A percentile compares a stretch with the other conserved stretches of the same genome.
Evolutionary conservation across 2,797 vertebrate species (phyloP).

Genomic region (Neopelma chrysocephalum): DNA sequence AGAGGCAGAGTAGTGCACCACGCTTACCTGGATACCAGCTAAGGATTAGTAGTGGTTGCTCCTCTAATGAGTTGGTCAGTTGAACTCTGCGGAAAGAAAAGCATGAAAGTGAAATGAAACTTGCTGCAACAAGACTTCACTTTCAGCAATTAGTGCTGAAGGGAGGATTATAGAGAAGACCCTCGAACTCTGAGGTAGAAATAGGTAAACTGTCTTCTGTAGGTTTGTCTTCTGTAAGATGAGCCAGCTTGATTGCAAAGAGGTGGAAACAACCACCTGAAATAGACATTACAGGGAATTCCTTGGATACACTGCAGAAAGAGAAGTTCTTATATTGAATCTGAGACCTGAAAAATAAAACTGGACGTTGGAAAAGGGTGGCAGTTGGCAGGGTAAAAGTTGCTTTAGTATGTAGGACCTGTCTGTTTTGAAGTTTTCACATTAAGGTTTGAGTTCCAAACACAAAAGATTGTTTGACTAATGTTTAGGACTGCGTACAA

Average conservation of each 20-base stretch:
- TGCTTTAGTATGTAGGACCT: not conserved
- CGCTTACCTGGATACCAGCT: not conserved
- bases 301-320: not conserved
- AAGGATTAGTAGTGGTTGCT: not conserved
- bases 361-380: not conserved
- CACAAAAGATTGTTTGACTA: not conserved
- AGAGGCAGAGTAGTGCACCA: not conserved
- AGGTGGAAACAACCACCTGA: not conserved
- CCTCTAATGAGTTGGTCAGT: not conserved
- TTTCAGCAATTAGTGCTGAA: not conserved
- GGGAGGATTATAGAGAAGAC: not conserved
- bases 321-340: not conserved
- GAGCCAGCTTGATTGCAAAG: not conserved
- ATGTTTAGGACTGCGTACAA: not conserved
- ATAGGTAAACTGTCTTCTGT: not conserved
- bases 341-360: not conserved
- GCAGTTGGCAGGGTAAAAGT: not conserved
- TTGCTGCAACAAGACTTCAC: not conserved
- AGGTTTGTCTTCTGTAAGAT: not conserved
- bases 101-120: not conserved
- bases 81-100: not conserved
- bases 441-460: not conserved
- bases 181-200: not conserved
- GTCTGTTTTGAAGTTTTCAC: not conserved
- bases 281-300: not conserved